These are phyloP conservation scores for Drosophila nasuta DNA, from an alignment of 1,140 invertebrate species.

Conservation along the genomic window DNA sequence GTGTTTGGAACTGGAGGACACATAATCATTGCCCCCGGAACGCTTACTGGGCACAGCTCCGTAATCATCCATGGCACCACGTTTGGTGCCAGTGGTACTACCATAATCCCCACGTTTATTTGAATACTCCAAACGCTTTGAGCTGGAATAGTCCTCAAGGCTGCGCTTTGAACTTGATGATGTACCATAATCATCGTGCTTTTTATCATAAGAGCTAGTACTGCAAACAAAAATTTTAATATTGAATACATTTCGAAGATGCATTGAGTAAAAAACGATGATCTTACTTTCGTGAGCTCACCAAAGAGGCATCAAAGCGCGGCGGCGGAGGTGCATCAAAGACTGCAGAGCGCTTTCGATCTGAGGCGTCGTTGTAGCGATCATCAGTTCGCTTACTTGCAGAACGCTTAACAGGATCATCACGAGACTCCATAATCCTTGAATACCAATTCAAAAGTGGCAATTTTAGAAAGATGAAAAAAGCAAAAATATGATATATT, in stretches of 20 bases:
- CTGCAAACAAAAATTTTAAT: slow-evolving; percentile 15
- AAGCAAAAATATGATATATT: slow-evolving; percentile 43
- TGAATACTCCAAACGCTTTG: slow-evolving; percentile 74
- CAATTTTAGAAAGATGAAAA: slow-evolving; percentile 64
- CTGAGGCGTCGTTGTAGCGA: slow-evolving; percentile 80
- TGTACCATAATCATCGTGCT: slow-evolving; percentile 77
- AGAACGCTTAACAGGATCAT: slow-evolving; percentile 85
- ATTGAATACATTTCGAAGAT: slow-evolving; percentile 1
- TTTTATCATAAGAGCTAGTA: slow-evolving; percentile 74
- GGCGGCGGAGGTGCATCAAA: slow-evolving; percentile 85
- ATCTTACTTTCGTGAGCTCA: slow-evolving; percentile 73
- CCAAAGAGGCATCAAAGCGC: slow-evolving; percentile 77
- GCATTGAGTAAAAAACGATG: background rate
- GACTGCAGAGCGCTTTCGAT: slow-evolving; percentile 84
- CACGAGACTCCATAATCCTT: slow-evolving; percentile 82
- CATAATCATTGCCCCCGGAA: slow-evolving; percentile 70
- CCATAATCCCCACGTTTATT: slow-evolving; percentile 73
- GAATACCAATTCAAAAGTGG: slow-evolving; percentile 20
- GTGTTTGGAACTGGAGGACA: slow-evolving; percentile 65
- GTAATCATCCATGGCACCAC: slow-evolving; percentile 75
- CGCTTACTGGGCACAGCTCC: slow-evolving; percentile 67
- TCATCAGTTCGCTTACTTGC: slow-evolving; percentile 82
- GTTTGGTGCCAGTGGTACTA: slow-evolving; percentile 60
- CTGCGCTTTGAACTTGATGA: slow-evolving; percentile 63
- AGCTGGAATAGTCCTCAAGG: slow-evolving; percentile 72